These are phyloP conservation scores for Argya squamiceps DNA, from an alignment of 2,797 vertebrate genomes.

Conservation along the genomic window DNA sequence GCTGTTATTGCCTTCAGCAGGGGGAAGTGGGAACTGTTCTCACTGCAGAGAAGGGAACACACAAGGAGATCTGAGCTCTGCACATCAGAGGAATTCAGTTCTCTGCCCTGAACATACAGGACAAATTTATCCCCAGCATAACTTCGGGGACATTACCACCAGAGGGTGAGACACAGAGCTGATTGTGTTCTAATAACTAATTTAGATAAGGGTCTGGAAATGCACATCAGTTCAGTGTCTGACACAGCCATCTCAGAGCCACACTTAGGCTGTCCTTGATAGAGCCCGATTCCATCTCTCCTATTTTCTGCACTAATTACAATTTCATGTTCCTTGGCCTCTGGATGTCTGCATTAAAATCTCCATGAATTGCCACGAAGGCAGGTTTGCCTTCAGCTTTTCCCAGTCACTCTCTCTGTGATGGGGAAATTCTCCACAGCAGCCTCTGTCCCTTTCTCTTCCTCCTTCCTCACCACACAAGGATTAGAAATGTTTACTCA, in stretches of 20 bases:
- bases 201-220: constrained; percentile 62
- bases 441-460: neutral
- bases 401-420: neutral
- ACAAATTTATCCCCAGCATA: constrained; percentile 24
- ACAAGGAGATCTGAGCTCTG: constrained; percentile 5
- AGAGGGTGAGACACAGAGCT: constrained; percentile 18
- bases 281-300: constrained; percentile 48
- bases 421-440: neutral
- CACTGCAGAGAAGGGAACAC: neutral
- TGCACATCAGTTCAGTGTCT: constrained; percentile 29
- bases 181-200: constrained; percentile 50
- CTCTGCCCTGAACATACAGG: neutral
- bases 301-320: constrained; percentile 62
- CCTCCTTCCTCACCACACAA: neutral
- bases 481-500: neutral
- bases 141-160: neutral
- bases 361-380: neutral
- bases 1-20: constrained; percentile 6
- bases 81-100: neutral
- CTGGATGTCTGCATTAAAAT: neutral
- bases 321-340: neutral
- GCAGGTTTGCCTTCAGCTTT: neutral
- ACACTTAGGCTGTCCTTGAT: constrained; percentile 8
- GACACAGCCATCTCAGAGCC: constrained; percentile 26
- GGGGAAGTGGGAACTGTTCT: neutral